phyloP scores from a whole-genome alignment of 2,113 vertebrate species.

The Chascanopsetta lugubris region DNA sequence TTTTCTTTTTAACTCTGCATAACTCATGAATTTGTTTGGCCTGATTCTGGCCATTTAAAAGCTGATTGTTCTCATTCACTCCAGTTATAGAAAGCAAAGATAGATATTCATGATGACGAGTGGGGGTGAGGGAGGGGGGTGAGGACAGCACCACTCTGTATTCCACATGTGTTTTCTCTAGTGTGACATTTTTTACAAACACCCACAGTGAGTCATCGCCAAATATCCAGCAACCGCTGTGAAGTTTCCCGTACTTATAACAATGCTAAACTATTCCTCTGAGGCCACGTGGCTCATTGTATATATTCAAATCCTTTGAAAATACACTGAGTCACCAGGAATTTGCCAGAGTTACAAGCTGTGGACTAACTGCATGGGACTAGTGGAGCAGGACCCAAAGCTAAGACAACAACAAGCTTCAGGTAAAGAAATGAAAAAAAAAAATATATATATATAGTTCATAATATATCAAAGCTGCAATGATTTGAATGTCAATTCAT shows the following conservation, averaged over 20 bases:
- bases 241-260: conserved; percentile 23
- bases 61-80: too few species aligned
- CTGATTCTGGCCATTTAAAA: neutral
- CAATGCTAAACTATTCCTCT: conserved; percentile 55
- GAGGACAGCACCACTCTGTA: too few species aligned
- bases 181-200: neutral
- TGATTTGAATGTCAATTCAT: neutral
- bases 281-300: conserved; percentile 52
- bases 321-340: conserved; percentile 59
- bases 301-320: conserved; percentile 62
- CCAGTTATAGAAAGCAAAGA: too few species aligned
- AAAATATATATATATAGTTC: neutral
- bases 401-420: conserved; percentile 40
- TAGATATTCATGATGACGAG: too few species aligned
- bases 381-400: conserved; percentile 38
- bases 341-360: conserved; percentile 34
- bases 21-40: neutral
- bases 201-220: neutral
- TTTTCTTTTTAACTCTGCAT: too few species aligned
- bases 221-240: conserved; percentile 59
- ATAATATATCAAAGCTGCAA: neutral
- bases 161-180: neutral
- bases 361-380: conserved; percentile 36
- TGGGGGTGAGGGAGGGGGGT: too few species aligned
- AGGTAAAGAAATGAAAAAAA: neutral